phyloP scores from a whole-genome alignment of 2,113 vertebrate genomes.

The Brachyhypopomus occidentalis region DNA sequence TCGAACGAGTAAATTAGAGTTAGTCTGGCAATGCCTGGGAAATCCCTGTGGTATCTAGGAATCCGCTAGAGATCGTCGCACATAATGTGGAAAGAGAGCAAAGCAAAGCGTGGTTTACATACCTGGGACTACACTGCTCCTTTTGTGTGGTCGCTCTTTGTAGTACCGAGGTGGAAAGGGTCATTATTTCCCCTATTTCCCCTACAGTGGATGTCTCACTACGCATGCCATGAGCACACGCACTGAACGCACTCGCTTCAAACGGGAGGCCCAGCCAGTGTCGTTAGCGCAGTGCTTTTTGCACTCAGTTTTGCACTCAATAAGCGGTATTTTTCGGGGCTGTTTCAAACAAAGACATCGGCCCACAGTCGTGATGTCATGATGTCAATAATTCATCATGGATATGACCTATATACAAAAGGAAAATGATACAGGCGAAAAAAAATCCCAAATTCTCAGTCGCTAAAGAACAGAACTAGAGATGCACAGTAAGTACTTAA shows the following conservation, averaged over 20 bases:
- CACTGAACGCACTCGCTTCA: too few species aligned
- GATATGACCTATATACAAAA: not conserved
- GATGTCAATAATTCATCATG: not conserved
- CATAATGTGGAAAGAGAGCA: not conserved
- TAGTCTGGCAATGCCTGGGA: not conserved
- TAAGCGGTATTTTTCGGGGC: not conserved
- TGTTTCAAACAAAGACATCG: not conserved
- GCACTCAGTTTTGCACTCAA: not conserved
- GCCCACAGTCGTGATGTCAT: not conserved
- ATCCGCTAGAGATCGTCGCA: not conserved
- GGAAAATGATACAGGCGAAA: not conserved
- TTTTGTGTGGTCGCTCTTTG: not conserved
- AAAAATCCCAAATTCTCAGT: not conserved
- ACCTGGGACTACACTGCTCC: not conserved
- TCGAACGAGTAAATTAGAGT: not conserved
- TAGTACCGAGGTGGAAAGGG: too few species aligned
- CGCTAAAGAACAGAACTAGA: conserved; percentile 10
- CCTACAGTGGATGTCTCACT: too few species aligned
- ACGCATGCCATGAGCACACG: too few species aligned
- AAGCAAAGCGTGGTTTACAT: not conserved
- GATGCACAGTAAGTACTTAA: conserved; percentile 1
- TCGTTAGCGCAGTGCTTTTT: too few species aligned
- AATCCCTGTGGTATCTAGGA: not conserved
- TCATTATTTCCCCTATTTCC: not conserved
- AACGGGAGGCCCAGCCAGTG: too few species aligned